A percentile compares a stretch with the other conserved stretches of the same genome.
Evolutionary conservation across 2,888 invertebrate genomes (phyloP).

Genomic region (Hermaeophaga mercurialis): DNA sequence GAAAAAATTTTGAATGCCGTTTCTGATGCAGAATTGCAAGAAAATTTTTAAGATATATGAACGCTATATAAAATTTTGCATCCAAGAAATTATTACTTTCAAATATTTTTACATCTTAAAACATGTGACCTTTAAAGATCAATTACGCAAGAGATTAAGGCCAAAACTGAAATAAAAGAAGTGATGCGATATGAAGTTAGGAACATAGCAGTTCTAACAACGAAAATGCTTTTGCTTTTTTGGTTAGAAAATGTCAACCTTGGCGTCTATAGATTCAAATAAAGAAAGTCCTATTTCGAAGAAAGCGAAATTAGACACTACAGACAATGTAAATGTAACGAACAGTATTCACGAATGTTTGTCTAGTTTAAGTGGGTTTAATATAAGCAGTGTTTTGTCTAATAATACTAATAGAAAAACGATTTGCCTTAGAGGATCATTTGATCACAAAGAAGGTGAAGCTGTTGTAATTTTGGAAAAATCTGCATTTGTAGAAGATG

Average conservation of each 20-base stretch:
- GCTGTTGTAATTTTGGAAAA: slow-evolving; percentile 83
- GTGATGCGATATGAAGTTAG: too few species aligned
- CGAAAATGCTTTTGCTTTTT: too few species aligned
- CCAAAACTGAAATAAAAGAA: too few species aligned
- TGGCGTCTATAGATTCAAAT: slow-evolving; percentile 1
- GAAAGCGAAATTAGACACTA: slow-evolving; percentile 37
- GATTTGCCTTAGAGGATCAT: slow-evolving; percentile 72
- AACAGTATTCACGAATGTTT: slow-evolving; percentile 49
- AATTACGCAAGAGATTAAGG: too few species aligned
- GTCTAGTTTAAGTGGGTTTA: slow-evolving; percentile 68
- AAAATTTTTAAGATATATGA: too few species aligned
- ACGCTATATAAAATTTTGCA: too few species aligned
- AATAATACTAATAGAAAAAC: slow-evolving; percentile 76
- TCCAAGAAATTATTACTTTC: too few species aligned
- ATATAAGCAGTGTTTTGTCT: slow-evolving; percentile 68
- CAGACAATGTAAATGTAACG: slow-evolving; percentile 19
- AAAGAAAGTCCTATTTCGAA: slow-evolving; percentile 32
- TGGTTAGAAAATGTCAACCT: slow-evolving; percentile 19
- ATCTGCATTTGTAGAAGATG: slow-evolving; percentile 74
- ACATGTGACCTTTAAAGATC: too few species aligned
- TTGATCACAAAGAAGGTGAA: slow-evolving; percentile 65
- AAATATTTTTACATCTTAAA: too few species aligned
- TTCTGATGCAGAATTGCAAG: too few species aligned
- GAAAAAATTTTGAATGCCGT: too few species aligned
- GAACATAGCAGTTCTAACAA: too few species aligned